Conservation (phyloP, 2,797 vertebrate species). For the Hemibagrus guttatus region DNA sequence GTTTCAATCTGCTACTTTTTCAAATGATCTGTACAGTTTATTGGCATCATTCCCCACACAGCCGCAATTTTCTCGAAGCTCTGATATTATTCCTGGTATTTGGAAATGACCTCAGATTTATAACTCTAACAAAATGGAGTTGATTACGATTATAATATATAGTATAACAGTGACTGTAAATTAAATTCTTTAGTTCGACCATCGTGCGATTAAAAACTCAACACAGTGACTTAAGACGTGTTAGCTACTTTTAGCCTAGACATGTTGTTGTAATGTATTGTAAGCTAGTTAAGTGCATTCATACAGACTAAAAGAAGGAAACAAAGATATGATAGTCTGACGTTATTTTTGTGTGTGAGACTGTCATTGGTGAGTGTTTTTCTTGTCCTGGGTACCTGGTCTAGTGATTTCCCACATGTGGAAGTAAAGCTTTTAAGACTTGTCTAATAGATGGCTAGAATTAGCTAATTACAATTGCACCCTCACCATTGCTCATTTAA, state of each 20-base stretch:
- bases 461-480: not conserved
- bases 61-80: not conserved
- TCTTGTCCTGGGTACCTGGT: not conserved
- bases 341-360: not conserved
- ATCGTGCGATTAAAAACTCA: not conserved
- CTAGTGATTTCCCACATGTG: not conserved
- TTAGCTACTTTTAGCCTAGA: no score
- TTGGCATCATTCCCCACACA: not conserved
- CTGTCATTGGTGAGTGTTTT: no score
- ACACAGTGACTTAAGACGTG: not conserved
- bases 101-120: not conserved
- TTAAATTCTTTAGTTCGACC: not conserved
- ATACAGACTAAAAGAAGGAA: not conserved
- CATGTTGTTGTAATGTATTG: not conserved
- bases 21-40: slow-evolving; percentile 8
- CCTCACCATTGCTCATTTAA: not conserved
- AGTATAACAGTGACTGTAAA: not conserved
- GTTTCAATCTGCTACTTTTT: slow-evolving; percentile 29
- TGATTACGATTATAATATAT: no score
- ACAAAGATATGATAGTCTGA: not conserved
- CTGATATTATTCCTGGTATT: not conserved
- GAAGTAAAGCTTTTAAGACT: not conserved
- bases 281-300: not conserved
- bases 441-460: not conserved
- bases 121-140: not conserved